Evolutionary conservation across 2,113 vertebrate species (phyloP), one percentile per base, ranked within the genome.

Genomic region (Centropus bengalensis): DNA sequence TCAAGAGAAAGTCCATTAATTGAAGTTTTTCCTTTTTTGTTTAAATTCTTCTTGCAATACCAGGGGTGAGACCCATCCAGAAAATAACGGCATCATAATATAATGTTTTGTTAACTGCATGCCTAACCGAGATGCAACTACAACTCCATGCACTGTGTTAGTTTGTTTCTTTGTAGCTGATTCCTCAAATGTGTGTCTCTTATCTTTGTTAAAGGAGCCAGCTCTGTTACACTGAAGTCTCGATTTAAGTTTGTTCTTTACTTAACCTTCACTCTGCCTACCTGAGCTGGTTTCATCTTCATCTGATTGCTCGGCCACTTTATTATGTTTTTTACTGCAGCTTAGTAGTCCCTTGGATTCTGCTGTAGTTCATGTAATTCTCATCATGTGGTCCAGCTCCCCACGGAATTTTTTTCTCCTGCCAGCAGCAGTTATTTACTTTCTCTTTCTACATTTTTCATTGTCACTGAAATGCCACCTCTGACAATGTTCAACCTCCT

Each of bases 381-480:
- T 96, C 93, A 60, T 58, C 58, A 63, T 68, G 85, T 60, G 75
- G 73, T 75, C 76, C 85, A 82, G 54, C 68, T 96, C 89, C 87
- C 94, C 3, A 8, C 68, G 85, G 91, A 93, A 78, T 91, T 67
- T 94, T 94, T 80, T 89, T 54, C 73, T 88, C 71, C 89, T 92
- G 94, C 88, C 91, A 93, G 80, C 87, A 92, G 73, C 81, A 81
- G 52, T 94, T 91, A 88, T 95, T 96, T 97, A 93, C 91, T 77
- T 84, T 96, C 92, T 95, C 89, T 94, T 91, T 88, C 76, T 94
- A 87, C 86, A 86, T 95, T 96, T 97, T 96, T 95, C 86, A 55
- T 90, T 94, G 87, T 94, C 91, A 89, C 79, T 60, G 79, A 89
- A 97, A 93, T 44, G 17, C 77, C 86, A 93, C 58, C 82, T 80